Conservation (phyloP, 2,113 vertebrate species). For the Thomomys bottae region DNA sequence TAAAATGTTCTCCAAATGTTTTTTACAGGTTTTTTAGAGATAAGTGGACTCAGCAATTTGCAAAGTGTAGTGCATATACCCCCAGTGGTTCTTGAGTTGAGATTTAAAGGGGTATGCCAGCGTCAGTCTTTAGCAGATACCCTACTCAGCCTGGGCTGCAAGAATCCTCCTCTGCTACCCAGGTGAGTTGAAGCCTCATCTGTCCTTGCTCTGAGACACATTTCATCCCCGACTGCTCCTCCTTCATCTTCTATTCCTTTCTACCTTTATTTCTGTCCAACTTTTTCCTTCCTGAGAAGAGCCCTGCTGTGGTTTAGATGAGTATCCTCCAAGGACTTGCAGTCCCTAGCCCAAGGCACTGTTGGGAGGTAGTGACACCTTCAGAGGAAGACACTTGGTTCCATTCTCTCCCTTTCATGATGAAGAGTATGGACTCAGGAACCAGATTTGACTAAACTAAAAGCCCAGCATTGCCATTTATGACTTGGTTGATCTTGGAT, state of each 20-base stretch:
- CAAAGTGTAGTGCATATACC: neutral
- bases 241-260: neutral
- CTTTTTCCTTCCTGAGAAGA: neutral
- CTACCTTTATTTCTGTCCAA: neutral
- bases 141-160: neutral
- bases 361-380: neutral
- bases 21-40: conserved; percentile 33
- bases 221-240: neutral
- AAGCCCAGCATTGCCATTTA: neutral
- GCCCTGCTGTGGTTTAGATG: neutral
- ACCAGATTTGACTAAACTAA: neutral
- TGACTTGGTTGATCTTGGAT: neutral
- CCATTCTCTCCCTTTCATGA: neutral
- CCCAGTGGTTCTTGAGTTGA: neutral
- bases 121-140: neutral
- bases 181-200: neutral
- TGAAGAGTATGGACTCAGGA: neutral
- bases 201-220: neutral
- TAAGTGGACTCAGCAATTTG: conserved; percentile 35
- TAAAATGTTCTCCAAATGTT: conserved; percentile 40
- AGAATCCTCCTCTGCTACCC: neutral
- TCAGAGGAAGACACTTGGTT: neutral
- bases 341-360: neutral
- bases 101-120: conserved; percentile 4
- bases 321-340: neutral